Evolutionary conservation across 2,113 vertebrate genomes (phyloP).

Genomic region (Anguilla japonica): DNA sequence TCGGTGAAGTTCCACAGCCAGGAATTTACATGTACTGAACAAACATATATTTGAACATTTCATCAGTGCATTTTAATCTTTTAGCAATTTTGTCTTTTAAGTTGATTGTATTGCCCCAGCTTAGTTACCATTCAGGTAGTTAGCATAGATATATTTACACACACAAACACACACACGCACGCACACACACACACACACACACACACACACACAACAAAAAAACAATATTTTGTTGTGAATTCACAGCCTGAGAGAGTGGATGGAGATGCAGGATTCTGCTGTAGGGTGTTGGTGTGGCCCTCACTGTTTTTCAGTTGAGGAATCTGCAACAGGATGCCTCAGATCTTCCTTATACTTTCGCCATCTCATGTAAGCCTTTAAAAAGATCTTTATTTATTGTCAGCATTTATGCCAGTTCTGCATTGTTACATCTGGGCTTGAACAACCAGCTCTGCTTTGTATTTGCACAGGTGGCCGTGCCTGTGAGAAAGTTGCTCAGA

Average conservation of each 20-base stretch:
- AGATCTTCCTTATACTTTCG: background rate
- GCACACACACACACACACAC: no score
- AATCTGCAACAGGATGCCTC: background rate
- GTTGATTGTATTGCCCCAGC: no score
- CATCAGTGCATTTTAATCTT: background rate
- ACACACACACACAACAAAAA: no score
- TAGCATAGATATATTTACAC: no score
- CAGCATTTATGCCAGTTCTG: background rate
- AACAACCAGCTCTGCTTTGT: background rate
- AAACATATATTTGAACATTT: background rate
- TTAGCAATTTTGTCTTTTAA: no score
- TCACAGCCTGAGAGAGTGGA: no score
- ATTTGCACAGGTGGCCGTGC: background rate
- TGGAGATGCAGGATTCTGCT: no score
- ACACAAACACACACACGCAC: no score
- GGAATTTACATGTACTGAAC: background rate
- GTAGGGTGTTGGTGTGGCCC: no score
- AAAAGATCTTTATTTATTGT: background rate
- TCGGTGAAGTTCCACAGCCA: background rate
- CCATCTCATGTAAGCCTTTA: background rate
- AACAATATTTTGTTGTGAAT: no score
- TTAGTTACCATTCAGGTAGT: no score
- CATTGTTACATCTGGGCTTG: background rate
- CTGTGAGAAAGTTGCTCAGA: background rate
- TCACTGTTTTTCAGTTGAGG: background rate